Base-by-base conservation (phyloP, 2,113 vertebrate genomes). In the Alligator sinensis region DNA sequence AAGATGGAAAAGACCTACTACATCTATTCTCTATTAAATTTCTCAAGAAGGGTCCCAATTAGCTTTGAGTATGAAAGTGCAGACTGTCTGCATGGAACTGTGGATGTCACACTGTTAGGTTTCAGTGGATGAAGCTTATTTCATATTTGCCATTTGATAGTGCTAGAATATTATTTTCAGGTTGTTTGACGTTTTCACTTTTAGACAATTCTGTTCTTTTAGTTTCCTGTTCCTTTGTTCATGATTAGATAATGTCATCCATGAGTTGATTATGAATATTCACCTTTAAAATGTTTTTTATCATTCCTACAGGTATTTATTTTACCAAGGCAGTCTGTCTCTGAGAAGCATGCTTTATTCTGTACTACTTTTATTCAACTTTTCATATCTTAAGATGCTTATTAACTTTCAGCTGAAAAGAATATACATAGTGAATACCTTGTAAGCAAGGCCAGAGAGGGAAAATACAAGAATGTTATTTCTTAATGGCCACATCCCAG, bases 1-100 rank as follows among this genome's bases (percentile, higher is more conserved):
- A 81, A 84, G 30, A 80, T 19, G 47, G 83, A 80, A 92, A 95
- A 89, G 25, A 64, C 5, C 76, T 64, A 66, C n/a, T 82, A 78
- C 30, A 80, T 77, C 74, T 77, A 15, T 87, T 89, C 82, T 93
- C 30, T 77, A 54, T 88, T 77, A 70, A 77, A 27, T 76, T 93
- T 85, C 75, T 34, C 6, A 83, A 74, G 55, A 77, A 83, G 87
- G 80, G 83, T 47, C 58, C 9, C 66, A 77, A 54, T 64, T 91
- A 90, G 3, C 64, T 79, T 84, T 75, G 27, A 54, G 62, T 74
- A 89, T 74, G 75, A 91, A 87, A 90, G 79, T 63, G 38, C 54
- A 55, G 81, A 55, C 28, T 80, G 62, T 70, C 72, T 63, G 3
- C 79, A 21, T 84, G 47, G 62, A 77, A 12, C 38, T 47, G 9